phyloP scores from a whole-genome alignment of 2,888 invertebrate species.

The Nymphalis polychloros region DNA sequence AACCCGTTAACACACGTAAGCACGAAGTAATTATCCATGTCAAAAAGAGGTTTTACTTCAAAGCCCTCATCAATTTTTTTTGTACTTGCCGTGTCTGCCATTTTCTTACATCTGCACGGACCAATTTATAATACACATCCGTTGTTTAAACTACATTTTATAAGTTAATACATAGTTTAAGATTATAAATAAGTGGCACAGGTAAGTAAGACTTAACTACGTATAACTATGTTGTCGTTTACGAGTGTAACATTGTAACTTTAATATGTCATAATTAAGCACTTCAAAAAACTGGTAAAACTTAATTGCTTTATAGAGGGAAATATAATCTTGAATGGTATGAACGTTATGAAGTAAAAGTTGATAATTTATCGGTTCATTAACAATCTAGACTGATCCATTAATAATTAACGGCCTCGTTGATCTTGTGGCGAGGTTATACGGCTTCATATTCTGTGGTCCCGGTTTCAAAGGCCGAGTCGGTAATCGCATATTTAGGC shows the following conservation, averaged over 20 bases:
- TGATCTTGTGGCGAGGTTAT: too few species aligned
- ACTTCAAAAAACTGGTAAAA: background rate
- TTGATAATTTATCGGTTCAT: too few species aligned
- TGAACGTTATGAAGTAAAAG: background rate
- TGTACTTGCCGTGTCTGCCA: background rate
- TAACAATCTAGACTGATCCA: too few species aligned
- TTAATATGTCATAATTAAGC: background rate
- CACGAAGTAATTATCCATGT: too few species aligned
- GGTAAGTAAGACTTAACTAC: slow-evolving; percentile 1
- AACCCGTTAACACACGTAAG: too few species aligned
- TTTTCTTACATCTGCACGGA: background rate
- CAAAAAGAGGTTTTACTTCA: too few species aligned
- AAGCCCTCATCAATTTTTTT: background rate
- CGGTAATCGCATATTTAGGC: too few species aligned
- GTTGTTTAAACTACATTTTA: slow-evolving; percentile 2
- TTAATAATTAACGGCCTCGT: too few species aligned
- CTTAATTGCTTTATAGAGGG: background rate
- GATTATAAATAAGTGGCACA: slow-evolving; percentile 6
- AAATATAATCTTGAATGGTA: background rate
- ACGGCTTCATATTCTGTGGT: too few species aligned
- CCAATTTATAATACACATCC: background rate
- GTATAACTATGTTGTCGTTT: slow-evolving; percentile 1
- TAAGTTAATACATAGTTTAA: slow-evolving; percentile 10
- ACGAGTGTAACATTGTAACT: slow-evolving; percentile 10
- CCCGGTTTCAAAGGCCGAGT: too few species aligned